phyloP scores from a whole-genome alignment of 2,888 invertebrate species.

The Tromatobia lineatoria region DNA sequence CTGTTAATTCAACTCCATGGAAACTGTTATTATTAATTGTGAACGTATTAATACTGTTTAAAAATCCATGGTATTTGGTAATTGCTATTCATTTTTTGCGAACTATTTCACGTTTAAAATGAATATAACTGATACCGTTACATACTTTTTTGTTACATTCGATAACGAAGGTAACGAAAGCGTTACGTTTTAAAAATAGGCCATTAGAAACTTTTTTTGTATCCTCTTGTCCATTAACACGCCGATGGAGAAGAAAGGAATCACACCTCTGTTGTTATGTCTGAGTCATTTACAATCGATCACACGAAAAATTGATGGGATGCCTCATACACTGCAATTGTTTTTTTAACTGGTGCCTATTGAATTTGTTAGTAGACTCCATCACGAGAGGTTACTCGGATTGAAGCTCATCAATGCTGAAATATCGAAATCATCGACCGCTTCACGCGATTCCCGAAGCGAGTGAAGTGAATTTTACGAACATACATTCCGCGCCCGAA shows the following conservation, averaged over 20 bases:
- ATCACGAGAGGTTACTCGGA: neutral
- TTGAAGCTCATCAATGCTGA: neutral
- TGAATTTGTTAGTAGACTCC: constrained; percentile 6
- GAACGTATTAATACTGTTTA: no score
- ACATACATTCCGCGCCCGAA: neutral
- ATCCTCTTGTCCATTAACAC: neutral
- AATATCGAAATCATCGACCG: neutral
- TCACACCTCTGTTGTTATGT: neutral
- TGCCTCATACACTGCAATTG: neutral
- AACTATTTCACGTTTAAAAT: no score
- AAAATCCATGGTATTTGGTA: no score
- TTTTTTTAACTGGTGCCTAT: neutral
- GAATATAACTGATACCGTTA: no score
- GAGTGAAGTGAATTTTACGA: neutral
- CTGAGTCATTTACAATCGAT: constrained; percentile 4
- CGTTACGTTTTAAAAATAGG: no score
- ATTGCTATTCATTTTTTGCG: no score
- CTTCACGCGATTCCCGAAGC: neutral
- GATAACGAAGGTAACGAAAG: no score
- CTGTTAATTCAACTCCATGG: no score
- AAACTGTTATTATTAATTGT: no score
- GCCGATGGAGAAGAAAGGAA: neutral
- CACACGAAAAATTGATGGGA: neutral
- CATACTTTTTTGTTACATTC: no score
- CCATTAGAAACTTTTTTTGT: neutral